phyloP scores from a whole-genome alignment of 2,888 invertebrate species.

The Caenorhabditis angaria region DNA sequence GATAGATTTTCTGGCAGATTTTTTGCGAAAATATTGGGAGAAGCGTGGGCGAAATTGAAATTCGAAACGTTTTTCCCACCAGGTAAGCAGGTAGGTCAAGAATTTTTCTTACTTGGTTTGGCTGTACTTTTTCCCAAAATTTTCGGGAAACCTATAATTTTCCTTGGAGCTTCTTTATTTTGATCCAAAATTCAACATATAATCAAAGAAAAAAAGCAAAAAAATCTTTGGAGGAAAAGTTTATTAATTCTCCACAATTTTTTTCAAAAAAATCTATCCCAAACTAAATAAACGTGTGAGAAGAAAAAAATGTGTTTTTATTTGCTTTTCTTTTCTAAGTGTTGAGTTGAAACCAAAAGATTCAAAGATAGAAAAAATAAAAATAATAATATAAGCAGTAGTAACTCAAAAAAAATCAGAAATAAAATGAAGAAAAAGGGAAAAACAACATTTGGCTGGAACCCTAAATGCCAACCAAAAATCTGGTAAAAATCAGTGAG shows the following conservation, averaged over 20 bases:
- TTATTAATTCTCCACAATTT: conserved; percentile 25
- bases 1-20: not conserved
- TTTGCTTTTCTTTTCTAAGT: conserved; percentile 12
- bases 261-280: conserved; percentile 5
- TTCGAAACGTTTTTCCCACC: too few relatives aligned
- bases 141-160: too few relatives aligned
- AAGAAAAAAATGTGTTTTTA: conserved; percentile 15
- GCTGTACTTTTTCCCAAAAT: too few relatives aligned
- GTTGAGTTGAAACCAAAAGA: conserved; percentile 1
- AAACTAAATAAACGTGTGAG: conserved; percentile 16
- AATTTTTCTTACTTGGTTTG: too few relatives aligned
- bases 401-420: not conserved
- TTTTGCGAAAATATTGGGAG: not conserved
- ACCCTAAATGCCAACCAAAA: conserved; percentile 34
- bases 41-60: not conserved
- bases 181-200: too few relatives aligned
- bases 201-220: conserved; percentile 9
- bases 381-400: conserved; percentile 23
- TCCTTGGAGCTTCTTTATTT: too few relatives aligned
- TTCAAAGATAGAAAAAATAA: conserved; percentile 16
- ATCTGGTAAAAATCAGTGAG: conserved; percentile 42
- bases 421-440: not conserved
- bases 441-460: conserved; percentile 5
- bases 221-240: conserved; percentile 17
- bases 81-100: too few relatives aligned